Percentiles rank a stretch among this genome's conserved stretches.
Conservation (phyloP, 2,113 vertebrate species). For the Dolichallabes microphthalmus region DNA sequence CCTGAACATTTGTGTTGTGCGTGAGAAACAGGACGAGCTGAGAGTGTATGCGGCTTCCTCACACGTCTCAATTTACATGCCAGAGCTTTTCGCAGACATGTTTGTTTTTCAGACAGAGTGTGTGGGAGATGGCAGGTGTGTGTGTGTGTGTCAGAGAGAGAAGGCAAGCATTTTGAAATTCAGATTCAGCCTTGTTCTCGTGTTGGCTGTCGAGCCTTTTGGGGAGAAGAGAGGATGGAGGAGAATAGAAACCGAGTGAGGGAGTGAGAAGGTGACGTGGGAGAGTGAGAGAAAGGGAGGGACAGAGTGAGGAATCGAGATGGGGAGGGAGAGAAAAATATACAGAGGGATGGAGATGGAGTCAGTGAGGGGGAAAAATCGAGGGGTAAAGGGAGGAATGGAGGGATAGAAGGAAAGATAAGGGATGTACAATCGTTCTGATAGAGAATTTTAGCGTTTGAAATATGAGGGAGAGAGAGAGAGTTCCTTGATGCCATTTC, state of each 20-base stretch:
- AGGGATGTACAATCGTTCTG: too few relatives aligned
- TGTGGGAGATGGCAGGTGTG: background rate
- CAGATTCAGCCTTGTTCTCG: background rate
- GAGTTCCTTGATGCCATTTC: background rate
- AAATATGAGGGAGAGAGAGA: too few relatives aligned
- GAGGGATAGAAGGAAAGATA: too few relatives aligned
- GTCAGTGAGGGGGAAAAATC: too few relatives aligned
- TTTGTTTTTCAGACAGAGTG: background rate
- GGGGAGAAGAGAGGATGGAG: slow-evolving; percentile 6
- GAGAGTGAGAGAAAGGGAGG: background rate
- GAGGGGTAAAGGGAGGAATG: too few relatives aligned
- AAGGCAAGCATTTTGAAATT: slow-evolving; percentile 33
- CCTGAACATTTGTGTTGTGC: background rate
- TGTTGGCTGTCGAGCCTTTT: slow-evolving; percentile 18
- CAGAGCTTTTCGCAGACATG: background rate
- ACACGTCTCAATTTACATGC: background rate
- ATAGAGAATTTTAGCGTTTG: too few relatives aligned
- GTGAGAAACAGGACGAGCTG: background rate
- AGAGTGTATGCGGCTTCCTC: background rate
- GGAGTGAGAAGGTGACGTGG: background rate
- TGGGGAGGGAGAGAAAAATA: too few relatives aligned
- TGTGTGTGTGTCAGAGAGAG: slow-evolving; percentile 1
- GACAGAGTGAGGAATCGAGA: background rate
- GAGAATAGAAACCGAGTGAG: slow-evolving; percentile 21
- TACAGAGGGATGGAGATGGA: too few relatives aligned